Conservation (phyloP, 2,797 vertebrate species). For the Sebastes itinus region DNA sequence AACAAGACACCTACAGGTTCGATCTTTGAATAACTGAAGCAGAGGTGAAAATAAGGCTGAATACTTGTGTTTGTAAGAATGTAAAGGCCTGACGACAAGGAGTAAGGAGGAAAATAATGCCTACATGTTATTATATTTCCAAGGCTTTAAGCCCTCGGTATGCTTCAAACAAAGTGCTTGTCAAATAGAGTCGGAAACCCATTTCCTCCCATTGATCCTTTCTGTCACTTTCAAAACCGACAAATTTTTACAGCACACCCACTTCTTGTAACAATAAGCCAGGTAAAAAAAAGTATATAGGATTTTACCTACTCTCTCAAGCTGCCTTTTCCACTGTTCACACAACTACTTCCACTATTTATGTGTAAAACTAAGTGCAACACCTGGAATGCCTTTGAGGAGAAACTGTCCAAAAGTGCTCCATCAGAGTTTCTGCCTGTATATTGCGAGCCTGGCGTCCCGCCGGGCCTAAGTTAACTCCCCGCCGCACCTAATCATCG, state of each 20-base stretch:
- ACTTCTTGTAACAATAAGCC: neutral
- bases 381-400: neutral
- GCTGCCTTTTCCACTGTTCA: neutral
- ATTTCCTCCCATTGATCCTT: neutral
- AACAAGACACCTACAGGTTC: neutral
- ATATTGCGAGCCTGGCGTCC: neutral
- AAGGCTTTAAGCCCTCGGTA: neutral
- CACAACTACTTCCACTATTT: neutral
- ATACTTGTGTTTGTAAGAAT: neutral
- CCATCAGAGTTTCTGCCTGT: neutral
- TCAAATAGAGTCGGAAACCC: slow-evolving; percentile 4
- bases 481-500: too few relatives aligned
- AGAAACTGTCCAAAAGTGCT: neutral
- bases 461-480: neutral
- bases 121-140: neutral
- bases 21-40: neutral
- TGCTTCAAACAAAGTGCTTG: neutral
- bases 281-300: neutral
- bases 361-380: neutral
- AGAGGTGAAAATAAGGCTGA: neutral
- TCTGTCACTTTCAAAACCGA: neutral
- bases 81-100: neutral
- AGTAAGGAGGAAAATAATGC: neutral
- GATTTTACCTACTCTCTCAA: neutral
- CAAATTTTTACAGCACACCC: neutral